phyloP scores from a whole-genome alignment of 2,888 invertebrate species.

The Theodoxus fluviatilis region DNA sequence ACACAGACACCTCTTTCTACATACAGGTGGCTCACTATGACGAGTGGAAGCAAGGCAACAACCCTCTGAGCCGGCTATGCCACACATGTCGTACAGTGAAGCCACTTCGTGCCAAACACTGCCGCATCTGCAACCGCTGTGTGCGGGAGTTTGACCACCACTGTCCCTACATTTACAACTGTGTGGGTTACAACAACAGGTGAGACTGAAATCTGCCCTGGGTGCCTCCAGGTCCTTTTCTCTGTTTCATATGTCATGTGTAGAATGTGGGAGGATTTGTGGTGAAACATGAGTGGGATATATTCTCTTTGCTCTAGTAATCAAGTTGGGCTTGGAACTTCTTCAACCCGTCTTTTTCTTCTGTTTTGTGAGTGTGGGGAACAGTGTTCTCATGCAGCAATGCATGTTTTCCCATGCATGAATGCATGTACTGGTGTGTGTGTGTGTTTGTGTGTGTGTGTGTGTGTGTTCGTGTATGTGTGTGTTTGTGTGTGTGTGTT shows the following conservation, averaged over 20 bases:
- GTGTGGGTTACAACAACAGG: constrained; percentile 87
- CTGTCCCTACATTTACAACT: constrained; percentile 94
- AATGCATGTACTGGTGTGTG: not conserved
- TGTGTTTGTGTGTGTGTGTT: constrained; percentile 10
- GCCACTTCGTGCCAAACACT: constrained; percentile 88
- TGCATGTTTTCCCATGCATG: too few species aligned
- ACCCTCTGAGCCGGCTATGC: constrained; percentile 73
- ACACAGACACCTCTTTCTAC: too few species aligned
- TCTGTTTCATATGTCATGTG: too few species aligned
- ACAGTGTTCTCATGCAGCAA: too few species aligned
- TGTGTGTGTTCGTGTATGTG: constrained; percentile 11
- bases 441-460: not conserved
- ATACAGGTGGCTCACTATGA: constrained; percentile 87
- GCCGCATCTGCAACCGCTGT: constrained; percentile 88
- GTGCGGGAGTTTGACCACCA: constrained; percentile 92
- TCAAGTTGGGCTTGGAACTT: too few species aligned
- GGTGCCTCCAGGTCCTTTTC: too few species aligned
- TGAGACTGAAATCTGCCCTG: too few species aligned
- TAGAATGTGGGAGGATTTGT: too few species aligned
- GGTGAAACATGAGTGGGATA: too few species aligned
- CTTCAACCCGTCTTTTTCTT: too few species aligned
- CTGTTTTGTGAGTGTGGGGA: too few species aligned
- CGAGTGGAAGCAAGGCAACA: constrained; percentile 87
- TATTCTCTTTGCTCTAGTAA: too few species aligned
- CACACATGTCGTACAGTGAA: constrained; percentile 89